phyloP scores from a whole-genome alignment of 2,888 invertebrate genomes.

The Melinaea menophilus region DNA sequence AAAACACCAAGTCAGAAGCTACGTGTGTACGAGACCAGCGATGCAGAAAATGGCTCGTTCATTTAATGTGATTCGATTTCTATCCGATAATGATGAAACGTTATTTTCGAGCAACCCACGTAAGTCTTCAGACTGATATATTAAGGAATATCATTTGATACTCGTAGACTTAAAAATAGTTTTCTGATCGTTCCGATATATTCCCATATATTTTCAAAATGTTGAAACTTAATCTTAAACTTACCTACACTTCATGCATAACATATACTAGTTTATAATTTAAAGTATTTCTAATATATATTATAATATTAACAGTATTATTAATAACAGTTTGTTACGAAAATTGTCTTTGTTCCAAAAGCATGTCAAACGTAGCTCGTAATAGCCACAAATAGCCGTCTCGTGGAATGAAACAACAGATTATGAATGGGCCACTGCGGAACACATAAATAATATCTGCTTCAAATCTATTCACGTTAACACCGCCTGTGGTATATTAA shows the following conservation, averaged over 20 bases:
- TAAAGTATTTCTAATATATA: neutral
- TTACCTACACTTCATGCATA: no score
- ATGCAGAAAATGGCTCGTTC: slow-evolving; percentile 5
- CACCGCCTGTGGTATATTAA: neutral
- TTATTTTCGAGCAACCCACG: neutral
- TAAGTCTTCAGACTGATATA: neutral
- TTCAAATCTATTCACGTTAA: slow-evolving; percentile 9
- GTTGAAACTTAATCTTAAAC: no score
- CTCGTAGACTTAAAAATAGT: no score
- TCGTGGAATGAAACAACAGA: slow-evolving; percentile 27
- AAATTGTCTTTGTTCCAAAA: slow-evolving; percentile 5
- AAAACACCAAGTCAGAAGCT: neutral
- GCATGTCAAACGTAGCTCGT: slow-evolving; percentile 3
- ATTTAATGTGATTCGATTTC: slow-evolving; percentile 3
- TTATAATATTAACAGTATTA: neutral
- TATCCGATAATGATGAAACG: slow-evolving; percentile 4
- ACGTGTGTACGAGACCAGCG: neutral
- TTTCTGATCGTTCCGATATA: no score
- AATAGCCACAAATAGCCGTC: slow-evolving; percentile 13
- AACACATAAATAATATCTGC: slow-evolving; percentile 28
- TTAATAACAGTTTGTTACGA: neutral
- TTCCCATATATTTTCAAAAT: no score
- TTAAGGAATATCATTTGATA: no score
- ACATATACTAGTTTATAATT: no score
- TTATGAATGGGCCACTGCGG: slow-evolving; percentile 29